These are phyloP conservation scores for Heliconius cydno DNA, from an alignment of 2,888 invertebrate genomes.

Conservation along the genomic window DNA sequence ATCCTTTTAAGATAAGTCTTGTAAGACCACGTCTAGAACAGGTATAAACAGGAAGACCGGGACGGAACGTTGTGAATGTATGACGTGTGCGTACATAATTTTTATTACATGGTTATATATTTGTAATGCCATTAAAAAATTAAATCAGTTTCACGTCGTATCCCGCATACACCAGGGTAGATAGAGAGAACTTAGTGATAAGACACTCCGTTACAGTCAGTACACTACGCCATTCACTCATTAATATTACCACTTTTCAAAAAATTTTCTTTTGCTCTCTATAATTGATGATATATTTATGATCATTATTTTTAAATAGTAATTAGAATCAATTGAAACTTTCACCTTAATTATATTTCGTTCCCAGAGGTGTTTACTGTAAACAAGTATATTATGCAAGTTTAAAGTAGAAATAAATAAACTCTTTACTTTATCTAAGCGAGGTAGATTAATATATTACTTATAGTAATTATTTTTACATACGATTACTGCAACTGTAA, in stretches of 20 bases:
- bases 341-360: background rate
- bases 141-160: no score
- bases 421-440: background rate
- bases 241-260: background rate
- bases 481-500: no score
- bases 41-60: constrained; percentile 38
- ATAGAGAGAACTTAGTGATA: no score
- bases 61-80: constrained; percentile 36
- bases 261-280: background rate
- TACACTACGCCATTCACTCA: background rate
- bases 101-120: background rate
- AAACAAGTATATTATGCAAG: background rate
- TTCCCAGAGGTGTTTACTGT: background rate
- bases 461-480: no score
- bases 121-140: background rate
- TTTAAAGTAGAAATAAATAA: background rate
- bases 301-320: background rate
- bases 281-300: background rate
- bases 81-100: constrained; percentile 20
- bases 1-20: constrained; percentile 15
- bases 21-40: constrained; percentile 22
- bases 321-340: background rate
- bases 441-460: background rate
- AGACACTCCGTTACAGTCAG: no score
- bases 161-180: no score